Base-by-base conservation (phyloP, 2,888 invertebrate genomes). In the Gari tellinella region DNA sequence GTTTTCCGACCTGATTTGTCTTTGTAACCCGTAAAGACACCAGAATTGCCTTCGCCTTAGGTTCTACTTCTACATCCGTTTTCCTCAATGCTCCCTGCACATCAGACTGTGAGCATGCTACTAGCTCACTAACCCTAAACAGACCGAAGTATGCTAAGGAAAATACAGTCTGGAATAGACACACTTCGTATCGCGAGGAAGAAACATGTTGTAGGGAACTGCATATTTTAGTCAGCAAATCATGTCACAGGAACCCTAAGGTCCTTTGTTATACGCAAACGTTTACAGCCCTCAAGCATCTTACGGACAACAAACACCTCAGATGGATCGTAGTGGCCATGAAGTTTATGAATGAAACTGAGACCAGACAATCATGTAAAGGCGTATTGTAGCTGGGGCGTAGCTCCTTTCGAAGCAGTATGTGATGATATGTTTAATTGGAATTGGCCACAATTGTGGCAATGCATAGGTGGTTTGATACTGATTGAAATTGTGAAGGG, bases 351-450 rank as follows among this genome's bases (percentile, higher is more conserved):
- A n/a, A 40, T 31, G 49, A 62, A 72, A 40, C 67, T 40, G 1
- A 72, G 38, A 26, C 72, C 66, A n/a, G 72, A 10, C 2, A n/a
- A n/a, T n/a, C 3, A 62, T 31, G 23, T 72, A 66, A 21, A 45
- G 8, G 1, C 0, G 19, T 19, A 67, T 67, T 41, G 72, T 67
- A 8, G 62, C 38, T 17, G 72, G 62, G 8, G 72, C 62, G 52
- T 62, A 67, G 41, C 23, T n/a, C 14, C 37, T 57, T 21, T 57
- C 56, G 58, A 57, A 72, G 45, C 66, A 66, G 25, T 41, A 57
- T 2, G 66, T n/a, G n/a, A n/a, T n/a, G n/a, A n/a, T n/a, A n/a
- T n/a, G n/a, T n/a, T n/a, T n/a, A n/a, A n/a, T n/a, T n/a, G n/a
- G n/a, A n/a, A n/a, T n/a, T n/a, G n/a, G n/a, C n/a, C n/a, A n/a